Conservation (phyloP, 64 coral and sea anemone species). For the Montipora efflorescens region DNA sequence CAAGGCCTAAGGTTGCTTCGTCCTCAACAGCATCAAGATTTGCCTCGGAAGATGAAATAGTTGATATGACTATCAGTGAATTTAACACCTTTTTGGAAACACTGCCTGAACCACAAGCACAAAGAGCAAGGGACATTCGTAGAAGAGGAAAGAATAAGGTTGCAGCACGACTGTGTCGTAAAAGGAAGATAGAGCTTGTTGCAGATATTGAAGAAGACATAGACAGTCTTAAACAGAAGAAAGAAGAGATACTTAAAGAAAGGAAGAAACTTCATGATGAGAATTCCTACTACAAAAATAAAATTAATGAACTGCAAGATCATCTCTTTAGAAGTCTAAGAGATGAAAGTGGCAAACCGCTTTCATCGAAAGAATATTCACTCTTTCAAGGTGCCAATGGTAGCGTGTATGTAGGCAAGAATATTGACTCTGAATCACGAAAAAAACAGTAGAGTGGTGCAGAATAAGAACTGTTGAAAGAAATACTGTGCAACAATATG, state of each 20-base stretch:
- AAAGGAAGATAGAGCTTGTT: slow-evolving; percentile 92
- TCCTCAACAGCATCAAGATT: slow-evolving; percentile 12
- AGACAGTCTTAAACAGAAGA: slow-evolving; percentile 58
- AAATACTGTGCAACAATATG: neutral
- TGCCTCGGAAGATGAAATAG: slow-evolving; percentile 74
- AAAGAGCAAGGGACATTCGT: slow-evolving; percentile 85
- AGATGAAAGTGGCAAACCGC: slow-evolving; percentile 84
- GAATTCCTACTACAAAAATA: slow-evolving; percentile 73
- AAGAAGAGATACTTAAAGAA: slow-evolving; percentile 77
- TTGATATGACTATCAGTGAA: slow-evolving; percentile 90
- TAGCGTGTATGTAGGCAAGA: slow-evolving; percentile 83
- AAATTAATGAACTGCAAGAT: slow-evolving; percentile 71
- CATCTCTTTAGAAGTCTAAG: slow-evolving; percentile 70
- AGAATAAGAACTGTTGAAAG: neutral
- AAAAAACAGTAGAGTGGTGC: neutral
- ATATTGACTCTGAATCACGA: slow-evolving; percentile 47
- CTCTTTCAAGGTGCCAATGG: slow-evolving; percentile 92
- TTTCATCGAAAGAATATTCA: slow-evolving; percentile 83
- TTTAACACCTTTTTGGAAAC: slow-evolving; percentile 81
- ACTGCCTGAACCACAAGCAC: slow-evolving; percentile 65
- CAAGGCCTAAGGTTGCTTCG: neutral
- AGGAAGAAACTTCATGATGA: slow-evolving; percentile 73
- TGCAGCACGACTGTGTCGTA: slow-evolving; percentile 93
- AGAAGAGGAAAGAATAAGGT: slow-evolving; percentile 98
- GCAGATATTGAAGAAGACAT: slow-evolving; percentile 74